Conservation (phyloP, 2,797 vertebrate genomes). For the Amblyraja radiata region DNA sequence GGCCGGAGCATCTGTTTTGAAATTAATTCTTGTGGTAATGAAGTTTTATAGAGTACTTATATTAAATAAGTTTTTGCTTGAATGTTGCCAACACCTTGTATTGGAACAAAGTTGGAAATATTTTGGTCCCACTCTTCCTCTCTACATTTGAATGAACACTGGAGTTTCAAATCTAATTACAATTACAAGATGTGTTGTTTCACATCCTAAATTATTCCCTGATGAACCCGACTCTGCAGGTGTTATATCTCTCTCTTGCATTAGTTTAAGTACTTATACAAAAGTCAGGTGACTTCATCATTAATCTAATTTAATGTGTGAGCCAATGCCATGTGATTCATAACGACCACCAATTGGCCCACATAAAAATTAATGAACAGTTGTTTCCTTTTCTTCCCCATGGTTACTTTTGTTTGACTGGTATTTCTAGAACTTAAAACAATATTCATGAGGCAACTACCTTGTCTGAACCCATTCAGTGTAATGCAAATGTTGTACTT, state of each 20-base stretch:
- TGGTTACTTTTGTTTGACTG: neutral
- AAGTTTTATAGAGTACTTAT: conserved; percentile 31
- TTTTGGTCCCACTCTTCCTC: neutral
- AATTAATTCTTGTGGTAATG: conserved; percentile 7
- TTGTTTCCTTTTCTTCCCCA: neutral
- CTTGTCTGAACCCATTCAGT: neutral
- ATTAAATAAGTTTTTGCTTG: neutral
- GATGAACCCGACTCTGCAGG: neutral
- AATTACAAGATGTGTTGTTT: neutral
- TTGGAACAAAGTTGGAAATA: neutral
- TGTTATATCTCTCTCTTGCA: neutral
- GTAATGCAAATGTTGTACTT: neutral
- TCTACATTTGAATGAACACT: neutral
- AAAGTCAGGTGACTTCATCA: neutral
- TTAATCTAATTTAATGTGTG: neutral
- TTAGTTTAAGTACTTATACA: neutral
- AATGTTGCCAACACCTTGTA: neutral
- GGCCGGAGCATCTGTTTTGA: neutral
- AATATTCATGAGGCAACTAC: neutral
- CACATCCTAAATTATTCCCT: neutral
- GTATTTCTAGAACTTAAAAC: neutral
- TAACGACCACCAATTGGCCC: neutral
- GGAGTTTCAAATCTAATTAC: conserved; percentile 1
- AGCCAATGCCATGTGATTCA: too few species aligned
- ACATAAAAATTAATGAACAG: neutral